phyloP scores from a whole-genome alignment of 2,113 vertebrate genomes.

The Haemorhous mexicanus region DNA sequence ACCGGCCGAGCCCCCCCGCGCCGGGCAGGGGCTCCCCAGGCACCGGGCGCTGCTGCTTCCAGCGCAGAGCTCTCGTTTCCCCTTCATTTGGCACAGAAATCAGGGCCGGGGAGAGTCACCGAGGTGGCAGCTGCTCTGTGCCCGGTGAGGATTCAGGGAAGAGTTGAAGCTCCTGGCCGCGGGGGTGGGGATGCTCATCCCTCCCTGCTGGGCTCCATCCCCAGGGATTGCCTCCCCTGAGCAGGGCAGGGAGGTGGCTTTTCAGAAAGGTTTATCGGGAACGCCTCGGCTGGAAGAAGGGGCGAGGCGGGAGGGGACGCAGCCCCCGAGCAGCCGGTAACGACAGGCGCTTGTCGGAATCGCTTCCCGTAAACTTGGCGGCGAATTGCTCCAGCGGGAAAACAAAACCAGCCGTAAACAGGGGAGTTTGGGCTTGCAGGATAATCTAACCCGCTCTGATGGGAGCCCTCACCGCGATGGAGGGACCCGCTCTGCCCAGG shows the following conservation, averaged over 20 bases:
- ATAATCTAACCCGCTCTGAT: constrained; percentile 40
- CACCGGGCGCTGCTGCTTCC: background rate
- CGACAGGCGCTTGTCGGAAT: background rate
- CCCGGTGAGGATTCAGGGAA: background rate
- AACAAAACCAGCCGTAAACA: background rate
- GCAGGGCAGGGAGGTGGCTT: background rate
- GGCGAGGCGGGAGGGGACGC: background rate
- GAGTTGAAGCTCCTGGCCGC: fast-evolving
- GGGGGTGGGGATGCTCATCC: background rate
- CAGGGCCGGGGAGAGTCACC: background rate
- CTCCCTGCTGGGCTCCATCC: background rate
- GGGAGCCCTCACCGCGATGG: background rate
- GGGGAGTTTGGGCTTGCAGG: background rate
- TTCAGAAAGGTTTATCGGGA: background rate
- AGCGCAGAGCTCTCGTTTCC: background rate
- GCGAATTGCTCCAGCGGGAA: background rate
- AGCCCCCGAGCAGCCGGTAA: background rate
- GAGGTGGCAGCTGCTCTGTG: background rate
- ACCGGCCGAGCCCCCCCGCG: fast-evolving
- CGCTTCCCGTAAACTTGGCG: background rate
- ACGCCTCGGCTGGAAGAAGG: fast-evolving
- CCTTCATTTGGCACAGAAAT: background rate
- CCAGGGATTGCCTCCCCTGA: fast-evolving
- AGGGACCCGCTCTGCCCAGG: background rate
- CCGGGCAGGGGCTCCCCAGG: background rate